These are phyloP conservation scores for Chaitophorus viminalis DNA, from an alignment of 2,888 invertebrate genomes.

Conservation along the genomic window DNA sequence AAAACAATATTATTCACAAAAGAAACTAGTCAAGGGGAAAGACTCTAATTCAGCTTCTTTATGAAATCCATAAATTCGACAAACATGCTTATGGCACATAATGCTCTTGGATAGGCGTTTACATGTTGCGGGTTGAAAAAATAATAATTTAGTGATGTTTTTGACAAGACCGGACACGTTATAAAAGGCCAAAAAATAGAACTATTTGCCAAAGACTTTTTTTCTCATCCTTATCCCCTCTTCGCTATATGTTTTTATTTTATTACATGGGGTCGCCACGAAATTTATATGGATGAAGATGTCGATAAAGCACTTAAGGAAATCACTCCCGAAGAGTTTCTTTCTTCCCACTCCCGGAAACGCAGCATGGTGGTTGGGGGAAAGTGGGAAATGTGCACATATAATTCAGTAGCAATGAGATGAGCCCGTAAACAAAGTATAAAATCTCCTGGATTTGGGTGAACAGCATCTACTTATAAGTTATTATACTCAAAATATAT, in stretches of 20 bases:
- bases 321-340: slow-evolving; percentile 55
- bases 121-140: slow-evolving; percentile 33
- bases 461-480: slow-evolving; percentile 20
- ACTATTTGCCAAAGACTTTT: slow-evolving; percentile 41
- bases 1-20: slow-evolving; percentile 56
- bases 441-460: slow-evolving; percentile 31
- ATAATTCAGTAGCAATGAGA: slow-evolving; percentile 43
- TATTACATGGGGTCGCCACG: slow-evolving; percentile 55
- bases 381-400: slow-evolving; percentile 6
- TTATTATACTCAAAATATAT: not conserved
- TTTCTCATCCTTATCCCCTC: slow-evolving; percentile 1
- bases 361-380: not conserved
- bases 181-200: slow-evolving; percentile 46
- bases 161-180: slow-evolving; percentile 60
- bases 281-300: slow-evolving; percentile 61
- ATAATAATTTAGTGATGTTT: slow-evolving; percentile 60
- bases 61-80: slow-evolving; percentile 51
- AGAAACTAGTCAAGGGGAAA: slow-evolving; percentile 44
- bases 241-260: slow-evolving; percentile 47
- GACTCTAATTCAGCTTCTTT: slow-evolving; percentile 49
- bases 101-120: slow-evolving; percentile 48
- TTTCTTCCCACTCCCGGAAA: slow-evolving; percentile 34
- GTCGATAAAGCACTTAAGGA: slow-evolving; percentile 62
- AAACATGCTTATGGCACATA: slow-evolving; percentile 49
- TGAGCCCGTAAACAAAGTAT: slow-evolving; percentile 45